phyloP scores from a whole-genome alignment of 2,113 vertebrate genomes.

The Chroicocephalus ridibundus region DNA sequence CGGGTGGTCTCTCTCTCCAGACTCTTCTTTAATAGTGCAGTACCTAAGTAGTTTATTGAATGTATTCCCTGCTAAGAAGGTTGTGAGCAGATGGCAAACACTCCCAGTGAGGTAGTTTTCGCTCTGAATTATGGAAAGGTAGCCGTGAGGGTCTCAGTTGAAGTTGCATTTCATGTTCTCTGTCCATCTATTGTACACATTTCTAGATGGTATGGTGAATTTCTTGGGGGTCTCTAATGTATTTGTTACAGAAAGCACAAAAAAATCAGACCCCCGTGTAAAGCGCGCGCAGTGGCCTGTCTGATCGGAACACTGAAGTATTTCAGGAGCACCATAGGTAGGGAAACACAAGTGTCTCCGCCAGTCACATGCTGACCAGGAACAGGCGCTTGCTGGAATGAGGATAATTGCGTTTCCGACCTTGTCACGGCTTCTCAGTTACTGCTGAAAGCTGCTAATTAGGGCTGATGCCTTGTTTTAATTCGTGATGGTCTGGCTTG shows the following conservation, averaged over 20 bases:
- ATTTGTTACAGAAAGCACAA: not conserved
- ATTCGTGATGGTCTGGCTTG: not conserved
- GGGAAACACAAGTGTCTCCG: not conserved
- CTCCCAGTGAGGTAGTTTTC: not conserved
- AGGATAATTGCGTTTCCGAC: not conserved
- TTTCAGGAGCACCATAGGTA: rapidly evolving
- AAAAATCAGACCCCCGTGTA: not conserved
- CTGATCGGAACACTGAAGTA: not conserved
- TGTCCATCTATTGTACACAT: rapidly evolving
- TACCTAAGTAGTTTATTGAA: not conserved
- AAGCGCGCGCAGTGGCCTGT: rapidly evolving
- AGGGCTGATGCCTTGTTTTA: not conserved
- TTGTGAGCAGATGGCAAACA: not conserved
- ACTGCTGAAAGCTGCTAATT: constrained; percentile 49
- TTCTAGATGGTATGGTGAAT: not conserved
- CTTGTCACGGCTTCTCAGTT: not conserved
- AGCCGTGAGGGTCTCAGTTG: not conserved
- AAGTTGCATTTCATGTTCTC: not conserved
- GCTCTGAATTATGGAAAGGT: not conserved
- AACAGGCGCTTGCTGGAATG: not conserved
- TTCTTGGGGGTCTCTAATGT: not conserved
- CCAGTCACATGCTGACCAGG: not conserved
- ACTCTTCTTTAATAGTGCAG: not conserved
- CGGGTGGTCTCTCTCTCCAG: not conserved
- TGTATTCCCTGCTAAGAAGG: not conserved